Evolutionary conservation across 2,888 invertebrate species (phyloP).

Genomic region (Physocephala rufipes): DNA sequence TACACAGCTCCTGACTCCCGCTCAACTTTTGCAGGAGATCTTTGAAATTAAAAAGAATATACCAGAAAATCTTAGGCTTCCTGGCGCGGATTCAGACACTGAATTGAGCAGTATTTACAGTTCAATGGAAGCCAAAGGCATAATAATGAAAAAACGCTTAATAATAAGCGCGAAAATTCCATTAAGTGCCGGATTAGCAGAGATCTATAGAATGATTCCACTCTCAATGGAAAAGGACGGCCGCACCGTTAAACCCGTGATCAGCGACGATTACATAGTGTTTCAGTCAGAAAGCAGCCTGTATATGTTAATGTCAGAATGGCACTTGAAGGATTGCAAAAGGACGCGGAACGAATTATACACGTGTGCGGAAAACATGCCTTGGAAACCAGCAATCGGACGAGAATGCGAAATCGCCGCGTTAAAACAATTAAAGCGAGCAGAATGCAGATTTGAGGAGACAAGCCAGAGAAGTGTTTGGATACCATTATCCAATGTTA

Average conservation of each 20-base stretch:
- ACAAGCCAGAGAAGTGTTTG: background rate
- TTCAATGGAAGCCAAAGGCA: background rate
- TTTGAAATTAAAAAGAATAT: background rate
- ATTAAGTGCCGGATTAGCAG: background rate
- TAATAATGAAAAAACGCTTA: background rate
- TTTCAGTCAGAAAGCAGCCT: background rate
- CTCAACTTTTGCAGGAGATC: background rate
- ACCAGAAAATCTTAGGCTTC: background rate
- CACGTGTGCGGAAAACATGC: background rate
- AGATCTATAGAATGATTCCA: slow-evolving; percentile 1
- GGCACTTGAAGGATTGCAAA: background rate
- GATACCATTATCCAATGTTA: background rate
- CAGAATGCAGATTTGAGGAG: background rate
- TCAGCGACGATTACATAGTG: background rate
- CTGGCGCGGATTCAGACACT: background rate
- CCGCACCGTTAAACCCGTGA: background rate
- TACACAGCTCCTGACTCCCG: slow-evolving; percentile 3
- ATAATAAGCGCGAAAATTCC: background rate
- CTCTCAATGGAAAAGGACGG: background rate
- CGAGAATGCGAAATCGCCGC: background rate
- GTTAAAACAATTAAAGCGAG: background rate
- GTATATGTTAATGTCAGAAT: slow-evolving; percentile 1
- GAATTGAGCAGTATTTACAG: background rate
- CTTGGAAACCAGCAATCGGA: background rate
- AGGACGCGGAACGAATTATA: background rate